A percentile compares a stretch with the other conserved stretches of the same genome.
Conservation (phyloP, 2,113 vertebrate genomes). For the Chloropsis cyanopogon region DNA sequence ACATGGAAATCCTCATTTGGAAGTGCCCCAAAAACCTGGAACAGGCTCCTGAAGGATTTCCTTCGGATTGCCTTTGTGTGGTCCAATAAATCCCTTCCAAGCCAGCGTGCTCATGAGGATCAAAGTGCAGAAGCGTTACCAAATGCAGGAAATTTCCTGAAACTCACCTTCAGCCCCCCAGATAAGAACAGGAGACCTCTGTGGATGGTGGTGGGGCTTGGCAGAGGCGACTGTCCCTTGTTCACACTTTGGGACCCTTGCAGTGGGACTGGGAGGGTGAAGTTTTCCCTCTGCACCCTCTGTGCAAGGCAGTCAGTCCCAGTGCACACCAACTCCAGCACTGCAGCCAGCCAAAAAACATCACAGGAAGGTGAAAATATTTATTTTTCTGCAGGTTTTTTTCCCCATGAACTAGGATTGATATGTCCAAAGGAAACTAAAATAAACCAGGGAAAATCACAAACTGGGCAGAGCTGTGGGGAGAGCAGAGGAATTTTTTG, state of each 20-base stretch:
- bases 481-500: neutral
- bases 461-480: neutral
- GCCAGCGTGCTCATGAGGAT: neutral
- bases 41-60: neutral
- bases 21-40: neutral
- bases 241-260: neutral
- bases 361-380: neutral
- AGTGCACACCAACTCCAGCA: neutral
- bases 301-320: neutral
- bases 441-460: neutral
- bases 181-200: neutral
- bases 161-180: neutral
- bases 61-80: neutral
- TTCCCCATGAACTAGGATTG: fast-evolving
- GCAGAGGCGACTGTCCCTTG: neutral
- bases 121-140: neutral
- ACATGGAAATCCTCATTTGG: fast-evolving
- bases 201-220: neutral
- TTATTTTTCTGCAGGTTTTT: neutral
- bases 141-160: neutral
- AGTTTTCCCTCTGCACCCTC: neutral
- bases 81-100: neutral
- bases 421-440: neutral
- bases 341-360: neutral
- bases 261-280: neutral